A percentile compares a stretch with the other conserved stretches of the same genome.
Conservation (phyloP, 2,797 vertebrate species). For the Eurystomus glaucurus region DNA sequence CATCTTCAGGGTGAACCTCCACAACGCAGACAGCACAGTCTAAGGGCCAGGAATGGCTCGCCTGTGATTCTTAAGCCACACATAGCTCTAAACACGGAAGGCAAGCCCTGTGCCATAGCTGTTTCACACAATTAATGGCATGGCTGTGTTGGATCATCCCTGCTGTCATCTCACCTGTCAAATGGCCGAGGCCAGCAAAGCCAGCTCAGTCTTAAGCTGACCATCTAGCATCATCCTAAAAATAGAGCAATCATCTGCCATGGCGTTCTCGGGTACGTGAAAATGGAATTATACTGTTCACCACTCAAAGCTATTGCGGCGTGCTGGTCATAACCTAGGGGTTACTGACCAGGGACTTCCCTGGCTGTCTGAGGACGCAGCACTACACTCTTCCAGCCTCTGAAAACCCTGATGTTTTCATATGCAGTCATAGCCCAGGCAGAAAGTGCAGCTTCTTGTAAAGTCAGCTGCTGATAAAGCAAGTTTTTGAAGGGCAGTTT, state of each 20-base stretch:
- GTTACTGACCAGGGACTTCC: neutral
- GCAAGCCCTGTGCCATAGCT: neutral
- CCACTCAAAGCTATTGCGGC: neutral
- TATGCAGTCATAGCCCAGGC: neutral
- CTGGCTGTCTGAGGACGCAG: neutral
- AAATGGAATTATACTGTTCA: neutral
- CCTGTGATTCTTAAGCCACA: neutral
- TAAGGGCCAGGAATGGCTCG: neutral
- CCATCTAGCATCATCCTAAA: neutral
- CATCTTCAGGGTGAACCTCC: neutral
- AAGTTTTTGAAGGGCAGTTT: neutral
- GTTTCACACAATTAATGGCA: neutral
- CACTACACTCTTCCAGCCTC: neutral
- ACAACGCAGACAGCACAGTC: neutral
- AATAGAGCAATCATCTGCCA: neutral
- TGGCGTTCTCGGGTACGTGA: neutral
- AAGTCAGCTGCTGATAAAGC: neutral
- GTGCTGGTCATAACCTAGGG: neutral
- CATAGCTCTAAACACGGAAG: rapidly evolving
- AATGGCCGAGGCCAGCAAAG: rapidly evolving
- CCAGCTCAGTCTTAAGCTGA: neutral
- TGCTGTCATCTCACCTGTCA: neutral
- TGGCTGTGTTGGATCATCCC: neutral
- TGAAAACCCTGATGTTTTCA: neutral
- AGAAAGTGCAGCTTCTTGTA: neutral